Evolutionary conservation across 2,888 invertebrate genomes (phyloP).

Genomic region (Lasioglossum villosulum): DNA sequence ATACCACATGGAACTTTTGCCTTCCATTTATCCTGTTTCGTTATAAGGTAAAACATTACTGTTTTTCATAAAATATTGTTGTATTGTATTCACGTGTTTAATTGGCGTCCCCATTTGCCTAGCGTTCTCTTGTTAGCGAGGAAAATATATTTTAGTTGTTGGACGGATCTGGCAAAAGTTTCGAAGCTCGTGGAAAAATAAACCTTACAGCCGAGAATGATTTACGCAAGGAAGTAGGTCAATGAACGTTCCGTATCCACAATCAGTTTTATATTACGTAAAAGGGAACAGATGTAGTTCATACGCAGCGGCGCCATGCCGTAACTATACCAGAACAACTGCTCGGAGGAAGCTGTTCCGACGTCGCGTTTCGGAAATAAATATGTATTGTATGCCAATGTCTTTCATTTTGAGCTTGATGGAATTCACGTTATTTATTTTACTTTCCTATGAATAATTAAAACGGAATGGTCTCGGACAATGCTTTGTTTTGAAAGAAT

Average conservation of each 20-base stretch:
- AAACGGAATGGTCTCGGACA: background rate
- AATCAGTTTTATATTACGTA: background rate
- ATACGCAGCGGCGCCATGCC: background rate
- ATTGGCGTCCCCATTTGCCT: background rate
- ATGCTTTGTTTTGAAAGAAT: background rate
- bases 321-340: background rate
- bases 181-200: background rate
- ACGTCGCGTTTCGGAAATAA: slow-evolving; percentile 6
- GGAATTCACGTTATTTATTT: background rate
- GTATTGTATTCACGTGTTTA: background rate
- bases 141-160: background rate
- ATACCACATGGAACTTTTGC: background rate
- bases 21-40: background rate
- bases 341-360: background rate
- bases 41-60: background rate
- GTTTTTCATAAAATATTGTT: background rate
- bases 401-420: background rate
- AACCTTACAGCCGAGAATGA: background rate
- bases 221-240: slow-evolving; percentile 29
- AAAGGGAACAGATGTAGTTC: slow-evolving; percentile 10
- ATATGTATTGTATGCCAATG: slow-evolving; percentile 10
- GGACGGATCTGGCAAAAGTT: background rate
- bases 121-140: background rate
- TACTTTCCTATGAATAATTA: background rate
- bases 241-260: slow-evolving; percentile 1